Evolutionary conservation across 2,888 invertebrate genomes (phyloP).

Genomic region (Cryptocheilus praepositus): DNA sequence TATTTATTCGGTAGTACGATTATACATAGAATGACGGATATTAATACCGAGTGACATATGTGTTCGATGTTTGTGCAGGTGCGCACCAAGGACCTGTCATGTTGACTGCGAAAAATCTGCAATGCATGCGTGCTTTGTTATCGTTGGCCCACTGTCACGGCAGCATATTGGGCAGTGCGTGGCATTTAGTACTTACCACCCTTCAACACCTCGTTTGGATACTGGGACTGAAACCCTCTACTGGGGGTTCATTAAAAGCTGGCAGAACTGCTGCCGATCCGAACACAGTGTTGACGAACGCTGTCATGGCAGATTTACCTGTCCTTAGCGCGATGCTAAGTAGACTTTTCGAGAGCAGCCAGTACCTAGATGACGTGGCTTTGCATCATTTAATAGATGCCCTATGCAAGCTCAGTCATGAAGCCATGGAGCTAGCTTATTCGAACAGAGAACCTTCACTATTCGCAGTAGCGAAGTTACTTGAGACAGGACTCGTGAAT

Average conservation of each 20-base stretch:
- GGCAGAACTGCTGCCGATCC: slow-evolving; percentile 86
- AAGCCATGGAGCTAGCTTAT: slow-evolving; percentile 97
- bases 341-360: slow-evolving; percentile 95
- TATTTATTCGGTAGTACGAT: not conserved
- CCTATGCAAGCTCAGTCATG: slow-evolving; percentile 94
- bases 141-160: slow-evolving; percentile 94
- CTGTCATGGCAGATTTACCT: slow-evolving; percentile 97
- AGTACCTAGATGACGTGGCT: slow-evolving; percentile 94
- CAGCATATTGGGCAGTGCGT: slow-evolving; percentile 92
- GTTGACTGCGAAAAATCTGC: slow-evolving; percentile 97
- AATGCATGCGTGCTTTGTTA: slow-evolving; percentile 95
- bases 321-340: slow-evolving; percentile 92
- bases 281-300: slow-evolving; percentile 93
- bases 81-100: slow-evolving; percentile 94
- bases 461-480: slow-evolving; percentile 97
- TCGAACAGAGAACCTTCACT: slow-evolving; percentile 96
- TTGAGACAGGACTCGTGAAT: slow-evolving; percentile 98
- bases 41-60: slow-evolving; percentile 5
- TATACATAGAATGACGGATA: not conserved
- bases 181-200: slow-evolving; percentile 97
- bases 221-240: slow-evolving; percentile 94
- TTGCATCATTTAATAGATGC: slow-evolving; percentile 97
- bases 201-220: slow-evolving; percentile 97
- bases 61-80: slow-evolving; percentile 72
- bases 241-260: slow-evolving; percentile 94